Evolutionary conservation across 1,140 invertebrate species (phyloP).

Genomic region (Liolophura sinensis): DNA sequence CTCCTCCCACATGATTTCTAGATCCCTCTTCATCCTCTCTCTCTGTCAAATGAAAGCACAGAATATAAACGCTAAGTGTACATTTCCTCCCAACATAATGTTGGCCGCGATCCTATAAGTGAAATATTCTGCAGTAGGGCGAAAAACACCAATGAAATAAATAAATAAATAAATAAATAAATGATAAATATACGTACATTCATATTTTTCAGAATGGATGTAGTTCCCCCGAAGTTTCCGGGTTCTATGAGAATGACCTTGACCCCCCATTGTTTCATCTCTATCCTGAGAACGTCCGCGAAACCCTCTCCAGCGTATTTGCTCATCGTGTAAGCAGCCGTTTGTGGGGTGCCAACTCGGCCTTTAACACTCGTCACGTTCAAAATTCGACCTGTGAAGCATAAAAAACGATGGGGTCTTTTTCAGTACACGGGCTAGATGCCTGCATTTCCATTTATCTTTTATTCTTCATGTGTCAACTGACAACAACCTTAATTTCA

Average conservation of each 20-base stretch:
- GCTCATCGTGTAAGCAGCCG: conserved; percentile 76
- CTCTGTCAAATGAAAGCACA: no score
- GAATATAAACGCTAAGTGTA: no score
- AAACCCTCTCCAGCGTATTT: conserved; percentile 73
- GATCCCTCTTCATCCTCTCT: conserved; percentile 9
- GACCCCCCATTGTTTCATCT: conserved; percentile 55
- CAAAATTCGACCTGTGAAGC: conserved; percentile 68
- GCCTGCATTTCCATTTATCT: neutral
- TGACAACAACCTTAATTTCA: no score
- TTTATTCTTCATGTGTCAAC: neutral
- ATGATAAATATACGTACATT: no score
- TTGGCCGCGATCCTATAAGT: no score
- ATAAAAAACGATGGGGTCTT: neutral
- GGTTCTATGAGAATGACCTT: conserved; percentile 55
- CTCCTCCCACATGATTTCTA: conserved; percentile 24
- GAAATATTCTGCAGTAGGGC: no score
- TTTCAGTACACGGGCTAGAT: neutral
- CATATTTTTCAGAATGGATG: conserved; percentile 10
- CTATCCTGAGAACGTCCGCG: conserved; percentile 46
- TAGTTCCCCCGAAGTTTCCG: conserved; percentile 55
- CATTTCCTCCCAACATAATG: no score
- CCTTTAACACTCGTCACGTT: conserved; percentile 83
- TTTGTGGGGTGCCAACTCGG: conserved; percentile 69
- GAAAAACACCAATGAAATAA: no score
- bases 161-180: no score